A percentile compares a stretch with the other conserved stretches of the same genome.
These are phyloP conservation scores for Hydrotaea diabolus DNA, from an alignment of 2,888 invertebrate genomes.

Conservation along the genomic window DNA sequence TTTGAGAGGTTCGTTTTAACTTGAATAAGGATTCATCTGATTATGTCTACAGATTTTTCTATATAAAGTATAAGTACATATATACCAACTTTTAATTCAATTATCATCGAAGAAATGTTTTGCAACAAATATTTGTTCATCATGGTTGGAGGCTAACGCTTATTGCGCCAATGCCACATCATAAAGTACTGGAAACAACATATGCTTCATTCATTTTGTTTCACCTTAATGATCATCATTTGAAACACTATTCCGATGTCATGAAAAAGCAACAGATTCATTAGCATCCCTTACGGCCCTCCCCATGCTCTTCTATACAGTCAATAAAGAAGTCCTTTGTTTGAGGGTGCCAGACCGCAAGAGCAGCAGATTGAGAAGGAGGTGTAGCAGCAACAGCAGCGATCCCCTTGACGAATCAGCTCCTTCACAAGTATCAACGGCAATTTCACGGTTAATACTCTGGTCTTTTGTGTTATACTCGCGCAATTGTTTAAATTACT, in stretches of 20 bases:
- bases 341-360: no score
- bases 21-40: no score
- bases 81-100: no score
- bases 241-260: conserved; percentile 38
- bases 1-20: no score
- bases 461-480: conserved; percentile 6
- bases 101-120: no score
- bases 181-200: neutral
- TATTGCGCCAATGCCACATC: no score
- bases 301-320: neutral
- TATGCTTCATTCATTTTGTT: conserved; percentile 43
- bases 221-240: conserved; percentile 48
- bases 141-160: no score
- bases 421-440: conserved; percentile 73
- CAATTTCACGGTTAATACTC: conserved; percentile 73
- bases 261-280: conserved; percentile 59
- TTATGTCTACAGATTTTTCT: no score
- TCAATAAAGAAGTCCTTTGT: neutral
- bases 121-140: no score
- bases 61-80: no score
- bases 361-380: neutral
- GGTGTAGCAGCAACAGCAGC: neutral
- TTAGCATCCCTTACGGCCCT: conserved; percentile 1
- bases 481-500: conserved; percentile 46
- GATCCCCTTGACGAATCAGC: conserved; percentile 73